These are phyloP conservation scores for Dynastes tityus DNA, from an alignment of 2,888 invertebrate species.

Conservation along the genomic window DNA sequence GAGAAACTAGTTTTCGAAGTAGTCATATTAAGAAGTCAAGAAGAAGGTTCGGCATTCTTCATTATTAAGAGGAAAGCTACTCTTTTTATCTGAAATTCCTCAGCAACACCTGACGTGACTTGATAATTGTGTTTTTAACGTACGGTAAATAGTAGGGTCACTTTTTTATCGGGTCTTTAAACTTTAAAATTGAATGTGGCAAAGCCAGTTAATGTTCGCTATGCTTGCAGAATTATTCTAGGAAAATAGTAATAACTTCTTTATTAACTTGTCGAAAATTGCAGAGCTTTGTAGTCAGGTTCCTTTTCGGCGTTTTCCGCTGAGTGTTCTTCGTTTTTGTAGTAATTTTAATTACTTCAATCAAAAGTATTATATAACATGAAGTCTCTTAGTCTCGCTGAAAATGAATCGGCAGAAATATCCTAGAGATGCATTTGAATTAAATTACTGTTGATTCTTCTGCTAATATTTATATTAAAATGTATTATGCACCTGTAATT, in stretches of 20 bases:
- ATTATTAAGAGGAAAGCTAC: conserved; percentile 10
- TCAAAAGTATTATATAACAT: too few species aligned
- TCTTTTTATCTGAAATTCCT: conserved; percentile 22
- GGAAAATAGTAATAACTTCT: neutral
- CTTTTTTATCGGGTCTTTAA: conserved; percentile 17
- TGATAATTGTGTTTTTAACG: conserved; percentile 20
- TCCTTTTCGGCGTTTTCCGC: too few species aligned
- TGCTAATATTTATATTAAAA: too few species aligned
- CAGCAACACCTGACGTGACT: conserved; percentile 1
- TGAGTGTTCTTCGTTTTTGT: too few species aligned
- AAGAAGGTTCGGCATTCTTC: neutral
- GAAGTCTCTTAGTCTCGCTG: too few species aligned
- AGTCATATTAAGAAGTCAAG: conserved; percentile 30
- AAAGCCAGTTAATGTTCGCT: neutral
- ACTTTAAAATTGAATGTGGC: neutral
- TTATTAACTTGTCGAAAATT: too few species aligned
- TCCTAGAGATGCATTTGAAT: too few species aligned
- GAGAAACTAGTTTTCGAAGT: conserved; percentile 29
- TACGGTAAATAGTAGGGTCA: conserved; percentile 1
- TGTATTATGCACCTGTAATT: too few species aligned
- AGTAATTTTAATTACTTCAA: too few species aligned
- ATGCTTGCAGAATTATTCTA: conserved; percentile 17
- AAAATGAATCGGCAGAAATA: too few species aligned
- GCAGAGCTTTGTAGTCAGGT: too few species aligned
- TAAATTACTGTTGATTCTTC: too few species aligned